These are phyloP conservation scores for mouse (Mus musculus) DNA, from an alignment of 2,113 vertebrate species.

Conservation along the genomic window DNA sequence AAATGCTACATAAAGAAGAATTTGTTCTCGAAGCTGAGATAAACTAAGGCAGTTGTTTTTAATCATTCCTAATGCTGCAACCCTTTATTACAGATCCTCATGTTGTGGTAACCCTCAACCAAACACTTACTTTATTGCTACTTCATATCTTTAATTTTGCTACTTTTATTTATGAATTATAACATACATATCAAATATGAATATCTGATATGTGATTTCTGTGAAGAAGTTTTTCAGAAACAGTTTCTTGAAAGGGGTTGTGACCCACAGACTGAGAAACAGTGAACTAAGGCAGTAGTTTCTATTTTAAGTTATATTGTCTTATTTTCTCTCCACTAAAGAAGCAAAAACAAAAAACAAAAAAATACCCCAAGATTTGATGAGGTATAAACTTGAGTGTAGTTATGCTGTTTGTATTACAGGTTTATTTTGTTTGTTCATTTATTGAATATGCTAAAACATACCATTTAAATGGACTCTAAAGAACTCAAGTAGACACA, in stretches of 20 bases:
- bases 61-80: neutral
- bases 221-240: neutral
- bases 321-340: neutral
- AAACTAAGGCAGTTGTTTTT: neutral
- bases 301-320: neutral
- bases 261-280: neutral
- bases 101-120: neutral
- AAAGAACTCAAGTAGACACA: neutral
- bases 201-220: too few relatives aligned
- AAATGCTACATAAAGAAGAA: neutral
- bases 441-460: neutral
- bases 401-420: neutral
- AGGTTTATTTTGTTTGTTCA: neutral
- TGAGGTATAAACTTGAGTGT: neutral
- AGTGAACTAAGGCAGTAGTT: neutral
- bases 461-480: neutral
- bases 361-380: neutral
- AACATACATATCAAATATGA: neutral
- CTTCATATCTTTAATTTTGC: neutral
- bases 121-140: neutral
- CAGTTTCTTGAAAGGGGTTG: neutral
- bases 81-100: neutral
- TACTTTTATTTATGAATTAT: neutral
- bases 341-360: neutral
- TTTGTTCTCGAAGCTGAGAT: neutral